Evolutionary conservation across 2,797 vertebrate species (phyloP).

Genomic region (Tapirus indicus): DNA sequence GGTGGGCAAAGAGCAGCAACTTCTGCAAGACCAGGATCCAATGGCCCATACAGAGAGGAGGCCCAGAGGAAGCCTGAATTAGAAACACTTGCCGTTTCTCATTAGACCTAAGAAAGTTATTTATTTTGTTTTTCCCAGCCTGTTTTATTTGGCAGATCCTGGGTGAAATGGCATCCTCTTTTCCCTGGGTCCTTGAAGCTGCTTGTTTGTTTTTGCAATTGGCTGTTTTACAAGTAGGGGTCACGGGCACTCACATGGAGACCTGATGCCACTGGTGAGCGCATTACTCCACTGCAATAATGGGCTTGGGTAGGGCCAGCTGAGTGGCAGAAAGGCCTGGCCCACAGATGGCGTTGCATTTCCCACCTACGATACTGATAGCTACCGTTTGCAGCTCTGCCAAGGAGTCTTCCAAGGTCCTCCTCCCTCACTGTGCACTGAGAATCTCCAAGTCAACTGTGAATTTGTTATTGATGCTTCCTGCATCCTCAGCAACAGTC

Average conservation of each 20-base stretch:
- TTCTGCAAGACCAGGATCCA: neutral
- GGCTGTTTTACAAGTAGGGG: constrained; percentile 67
- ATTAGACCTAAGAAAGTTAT: constrained; percentile 47
- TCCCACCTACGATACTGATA: neutral
- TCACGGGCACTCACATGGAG: neutral
- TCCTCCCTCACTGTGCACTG: neutral
- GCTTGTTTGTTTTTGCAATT: constrained; percentile 74
- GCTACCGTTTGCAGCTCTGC: neutral
- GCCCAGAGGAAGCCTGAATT: constrained; percentile 26
- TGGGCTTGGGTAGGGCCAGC: neutral
- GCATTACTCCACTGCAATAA: neutral
- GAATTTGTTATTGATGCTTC: neutral
- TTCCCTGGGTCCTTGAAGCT: constrained; percentile 41
- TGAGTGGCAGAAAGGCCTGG: neutral
- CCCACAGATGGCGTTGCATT: neutral
- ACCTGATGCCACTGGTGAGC: neutral
- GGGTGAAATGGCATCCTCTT: constrained; percentile 55
- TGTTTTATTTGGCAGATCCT: constrained; percentile 71
- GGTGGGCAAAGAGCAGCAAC: neutral
- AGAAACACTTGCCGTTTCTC: constrained; percentile 64
- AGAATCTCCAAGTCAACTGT: neutral
- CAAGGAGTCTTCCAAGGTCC: neutral
- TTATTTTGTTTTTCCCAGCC: constrained; percentile 68
- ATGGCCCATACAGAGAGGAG: neutral
- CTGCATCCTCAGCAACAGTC: neutral